Conservation (phyloP, 2,113 vertebrate genomes). For the Balaenoptera acutorostrata region DNA sequence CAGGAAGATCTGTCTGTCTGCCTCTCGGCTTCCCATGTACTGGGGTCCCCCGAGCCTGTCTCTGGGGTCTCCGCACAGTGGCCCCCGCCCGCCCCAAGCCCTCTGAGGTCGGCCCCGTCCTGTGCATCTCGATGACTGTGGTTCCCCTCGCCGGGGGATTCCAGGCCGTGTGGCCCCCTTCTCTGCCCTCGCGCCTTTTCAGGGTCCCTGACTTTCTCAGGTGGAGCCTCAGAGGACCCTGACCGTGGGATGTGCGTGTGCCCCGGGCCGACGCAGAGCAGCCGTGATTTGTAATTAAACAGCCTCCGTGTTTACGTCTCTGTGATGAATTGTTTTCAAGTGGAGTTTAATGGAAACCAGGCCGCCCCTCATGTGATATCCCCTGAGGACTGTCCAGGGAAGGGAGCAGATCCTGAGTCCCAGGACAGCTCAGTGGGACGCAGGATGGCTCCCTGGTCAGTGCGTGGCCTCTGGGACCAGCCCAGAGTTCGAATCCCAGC, state of each 20-base stretch:
- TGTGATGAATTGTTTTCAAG: neutral
- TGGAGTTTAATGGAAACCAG: neutral
- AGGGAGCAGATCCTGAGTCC: neutral
- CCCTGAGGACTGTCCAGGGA: neutral
- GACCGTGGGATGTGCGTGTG: accelerated
- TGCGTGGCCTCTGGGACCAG: accelerated
- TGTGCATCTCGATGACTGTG: accelerated
- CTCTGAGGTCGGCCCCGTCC: accelerated
- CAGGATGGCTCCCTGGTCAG: accelerated
- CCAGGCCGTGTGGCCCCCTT: accelerated
- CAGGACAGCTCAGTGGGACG: no score
- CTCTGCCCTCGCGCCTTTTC: neutral
- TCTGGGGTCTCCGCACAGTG: accelerated
- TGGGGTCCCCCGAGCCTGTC: accelerated
- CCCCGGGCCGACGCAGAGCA: accelerated
- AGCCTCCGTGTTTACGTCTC: neutral
- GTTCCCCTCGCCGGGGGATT: accelerated
- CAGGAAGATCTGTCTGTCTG: accelerated
- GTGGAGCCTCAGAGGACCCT: no score
- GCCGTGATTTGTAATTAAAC: neutral
- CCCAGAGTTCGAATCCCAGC: neutral
- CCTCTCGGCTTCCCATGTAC: accelerated
- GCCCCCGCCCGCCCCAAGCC: accelerated
- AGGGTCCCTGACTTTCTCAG: accelerated
- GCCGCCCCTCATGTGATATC: neutral